phyloP scores from a whole-genome alignment of 2,888 invertebrate genomes.

The Eupeodes luniger region DNA sequence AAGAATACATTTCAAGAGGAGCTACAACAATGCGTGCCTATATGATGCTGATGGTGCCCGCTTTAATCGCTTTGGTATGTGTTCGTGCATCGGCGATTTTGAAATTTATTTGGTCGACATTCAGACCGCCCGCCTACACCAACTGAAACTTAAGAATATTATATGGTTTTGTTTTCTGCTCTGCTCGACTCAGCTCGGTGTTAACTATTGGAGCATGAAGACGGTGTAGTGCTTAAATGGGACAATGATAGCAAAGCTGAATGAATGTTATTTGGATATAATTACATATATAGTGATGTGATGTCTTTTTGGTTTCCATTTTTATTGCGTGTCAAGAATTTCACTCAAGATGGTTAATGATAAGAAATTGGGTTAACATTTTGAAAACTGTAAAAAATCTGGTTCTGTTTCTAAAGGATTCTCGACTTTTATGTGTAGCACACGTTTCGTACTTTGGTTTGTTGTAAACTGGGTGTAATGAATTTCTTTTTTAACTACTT shows the following conservation, averaged over 20 bases:
- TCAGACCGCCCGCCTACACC: constrained; percentile 71
- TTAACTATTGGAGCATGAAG: constrained; percentile 47
- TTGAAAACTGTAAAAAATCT: not conserved
- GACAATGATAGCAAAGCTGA: constrained; percentile 34
- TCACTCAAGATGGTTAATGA: constrained; percentile 23
- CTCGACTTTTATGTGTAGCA: not conserved
- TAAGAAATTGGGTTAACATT: constrained; percentile 45
- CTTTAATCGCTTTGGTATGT: constrained; percentile 49
- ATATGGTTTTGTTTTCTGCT: not conserved
- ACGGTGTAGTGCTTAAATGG: constrained; percentile 36
- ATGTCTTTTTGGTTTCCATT: constrained; percentile 55
- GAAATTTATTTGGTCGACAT: constrained; percentile 62
- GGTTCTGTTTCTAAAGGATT: not conserved
- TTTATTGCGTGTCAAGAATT: constrained; percentile 53
- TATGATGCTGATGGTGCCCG: constrained; percentile 29
- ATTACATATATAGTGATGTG: constrained; percentile 6
- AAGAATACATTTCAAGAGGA: constrained; percentile 15
- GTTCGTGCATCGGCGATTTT: constrained; percentile 66
- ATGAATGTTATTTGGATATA: constrained; percentile 46
- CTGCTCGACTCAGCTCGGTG: too few relatives aligned
- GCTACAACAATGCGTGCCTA: constrained; percentile 53
- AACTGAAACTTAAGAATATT: constrained; percentile 8
- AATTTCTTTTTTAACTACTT: too few relatives aligned
- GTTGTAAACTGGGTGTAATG: too few relatives aligned
- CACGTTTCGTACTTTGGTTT: too few relatives aligned